Percentiles rank a stretch among this genome's conserved stretches.
These are phyloP conservation scores for Euura saliciscinereae DNA, from an alignment of 1,140 invertebrate species.

Conservation along the genomic window DNA sequence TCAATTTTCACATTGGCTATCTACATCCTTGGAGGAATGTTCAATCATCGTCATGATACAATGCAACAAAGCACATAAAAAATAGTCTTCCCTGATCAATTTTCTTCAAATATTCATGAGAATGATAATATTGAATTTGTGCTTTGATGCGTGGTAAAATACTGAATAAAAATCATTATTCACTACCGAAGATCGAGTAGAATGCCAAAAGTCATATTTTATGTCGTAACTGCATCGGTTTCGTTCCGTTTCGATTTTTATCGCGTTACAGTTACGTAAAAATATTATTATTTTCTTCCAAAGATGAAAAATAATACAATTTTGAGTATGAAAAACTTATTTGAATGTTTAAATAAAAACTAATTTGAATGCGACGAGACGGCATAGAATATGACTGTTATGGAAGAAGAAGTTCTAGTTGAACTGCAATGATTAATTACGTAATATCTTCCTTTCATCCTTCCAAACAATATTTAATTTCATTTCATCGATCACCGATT, in stretches of 20 bases:
- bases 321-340: neutral
- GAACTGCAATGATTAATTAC: neutral
- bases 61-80: neutral
- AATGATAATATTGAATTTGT: neutral
- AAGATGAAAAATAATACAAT: neutral
- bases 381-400: neutral
- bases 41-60: neutral
- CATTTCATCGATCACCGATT: neutral
- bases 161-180: neutral
- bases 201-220: constrained; percentile 5
- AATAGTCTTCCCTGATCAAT: neutral
- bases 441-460: neutral
- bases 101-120: neutral
- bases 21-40: neutral
- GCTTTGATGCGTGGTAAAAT: neutral
- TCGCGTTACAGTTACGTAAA: neutral
- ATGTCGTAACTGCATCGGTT: neutral
- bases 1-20: neutral
- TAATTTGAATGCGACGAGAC: neutral
- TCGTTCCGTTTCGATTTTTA: too few relatives aligned
- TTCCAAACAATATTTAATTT: neutral
- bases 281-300: neutral
- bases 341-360: neutral
- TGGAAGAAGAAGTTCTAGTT: neutral
- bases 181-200: neutral